These are phyloP conservation scores for Selenia dentaria DNA, from an alignment of 2,888 invertebrate genomes.

Conservation along the genomic window DNA sequence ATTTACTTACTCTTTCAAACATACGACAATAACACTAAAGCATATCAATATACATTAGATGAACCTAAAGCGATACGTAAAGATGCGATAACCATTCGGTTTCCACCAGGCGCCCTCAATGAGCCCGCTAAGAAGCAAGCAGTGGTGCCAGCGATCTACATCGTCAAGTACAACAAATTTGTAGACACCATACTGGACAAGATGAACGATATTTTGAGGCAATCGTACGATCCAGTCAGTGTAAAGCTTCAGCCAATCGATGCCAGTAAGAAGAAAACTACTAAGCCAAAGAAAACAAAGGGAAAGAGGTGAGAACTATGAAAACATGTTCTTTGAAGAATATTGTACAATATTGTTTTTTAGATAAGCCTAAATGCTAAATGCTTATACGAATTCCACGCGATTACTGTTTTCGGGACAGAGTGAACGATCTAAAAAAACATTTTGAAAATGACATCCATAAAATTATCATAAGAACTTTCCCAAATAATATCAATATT, in stretches of 20 bases:
- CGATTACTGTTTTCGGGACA: too few relatives aligned
- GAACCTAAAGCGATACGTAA: not conserved
- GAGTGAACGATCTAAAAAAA: too few relatives aligned
- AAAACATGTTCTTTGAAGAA: too few relatives aligned
- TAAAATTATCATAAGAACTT: too few relatives aligned
- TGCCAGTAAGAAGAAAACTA: slow-evolving; percentile 80
- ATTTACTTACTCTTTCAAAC: too few relatives aligned
- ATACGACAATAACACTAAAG: too few relatives aligned
- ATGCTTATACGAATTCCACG: too few relatives aligned
- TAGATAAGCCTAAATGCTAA: too few relatives aligned
- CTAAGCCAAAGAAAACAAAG: slow-evolving; percentile 69
- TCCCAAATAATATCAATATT: too few relatives aligned
- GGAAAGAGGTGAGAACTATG: slow-evolving; percentile 57
- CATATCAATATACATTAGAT: too few relatives aligned
- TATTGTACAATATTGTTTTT: too few relatives aligned
- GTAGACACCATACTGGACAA: slow-evolving; percentile 92
- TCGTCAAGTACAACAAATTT: slow-evolving; percentile 93
- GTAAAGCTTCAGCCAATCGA: slow-evolving; percentile 87
- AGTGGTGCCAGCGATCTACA: slow-evolving; percentile 88
- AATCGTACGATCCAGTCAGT: slow-evolving; percentile 93
- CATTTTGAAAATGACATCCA: too few relatives aligned
- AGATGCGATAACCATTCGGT: slow-evolving; percentile 17
- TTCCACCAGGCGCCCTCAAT: slow-evolving; percentile 74
- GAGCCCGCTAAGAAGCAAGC: slow-evolving; percentile 61
- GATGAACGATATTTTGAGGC: slow-evolving; percentile 91